Evolutionary conservation across 2,113 vertebrate genomes (phyloP).

Genomic region (Formicarius rufipectus): DNA sequence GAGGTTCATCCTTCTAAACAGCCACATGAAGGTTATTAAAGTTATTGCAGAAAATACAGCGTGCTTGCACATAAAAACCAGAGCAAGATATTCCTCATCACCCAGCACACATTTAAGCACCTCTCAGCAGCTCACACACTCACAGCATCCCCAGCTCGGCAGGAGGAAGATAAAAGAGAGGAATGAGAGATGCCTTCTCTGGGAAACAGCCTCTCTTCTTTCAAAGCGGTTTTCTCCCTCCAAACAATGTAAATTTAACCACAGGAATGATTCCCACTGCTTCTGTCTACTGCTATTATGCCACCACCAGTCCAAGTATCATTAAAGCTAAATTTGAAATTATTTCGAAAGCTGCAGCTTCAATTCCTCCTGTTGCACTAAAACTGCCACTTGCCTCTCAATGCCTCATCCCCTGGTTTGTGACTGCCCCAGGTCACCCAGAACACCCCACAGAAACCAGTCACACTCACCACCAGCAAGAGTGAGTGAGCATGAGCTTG

Average conservation of each 20-base stretch:
- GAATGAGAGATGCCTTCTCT: not conserved
- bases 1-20: conserved; percentile 57
- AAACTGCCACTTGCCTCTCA: not conserved
- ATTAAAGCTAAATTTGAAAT: not conserved
- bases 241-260: conserved; percentile 15
- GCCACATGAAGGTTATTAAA: conserved; percentile 8
- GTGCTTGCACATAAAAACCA: not conserved
- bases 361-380: not conserved
- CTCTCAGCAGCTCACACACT: not conserved
- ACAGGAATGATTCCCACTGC: not conserved
- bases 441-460: not conserved
- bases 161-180: conserved; percentile 9
- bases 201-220: not conserved
- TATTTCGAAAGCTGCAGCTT: not conserved
- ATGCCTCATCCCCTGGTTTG: not conserved
- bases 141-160: not conserved
- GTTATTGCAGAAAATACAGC: conserved; percentile 19
- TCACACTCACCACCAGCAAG: not conserved
- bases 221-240: not conserved
- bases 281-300: not conserved
- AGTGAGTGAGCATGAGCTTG: not conserved
- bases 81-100: conserved; percentile 8
- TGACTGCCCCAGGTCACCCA: not conserved
- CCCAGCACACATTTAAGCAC: not conserved
- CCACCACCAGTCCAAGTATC: not conserved